Base-by-base conservation (phyloP, 2,888 invertebrate species). In the Nephrocerus scutellatus region DNA sequence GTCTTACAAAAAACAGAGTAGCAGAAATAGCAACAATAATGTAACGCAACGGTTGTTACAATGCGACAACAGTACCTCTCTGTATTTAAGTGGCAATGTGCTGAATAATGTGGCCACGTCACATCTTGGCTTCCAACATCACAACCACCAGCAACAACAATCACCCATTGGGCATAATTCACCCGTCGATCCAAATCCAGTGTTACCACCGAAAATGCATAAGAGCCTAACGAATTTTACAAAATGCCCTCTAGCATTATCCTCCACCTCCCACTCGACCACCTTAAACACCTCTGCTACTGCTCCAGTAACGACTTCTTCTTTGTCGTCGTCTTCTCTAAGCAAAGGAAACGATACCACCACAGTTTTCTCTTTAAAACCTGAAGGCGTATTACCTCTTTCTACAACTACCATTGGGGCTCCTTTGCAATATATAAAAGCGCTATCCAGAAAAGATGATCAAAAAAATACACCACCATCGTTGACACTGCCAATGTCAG, bases 181-280 rank as follows among this genome's bases (percentile, higher is more conserved):
- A n/a, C n/a, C 48, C 43, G 60, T 48, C 43, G 54, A 60, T 54
- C 56, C 61, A 35, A 60, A 62, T 53, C 63, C 63, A 46, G 61
- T 59, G 41, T 57, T 69, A 57, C 68, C 68, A 60, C 68, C 68
- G 54, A 69, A 69, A 62, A 59, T 69, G 51, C 64, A 68, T 51
- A 69, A 69, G 57, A 63, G 61, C 49, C 53, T 62, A 51, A 60
- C 61, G 53, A 64, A 65, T 62, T 63, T 65, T 51, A 64, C 65
- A 48, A 46, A 54, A 32, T 47, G 52, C 23, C 48, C 53, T 47
- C 31, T 46, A 32, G 34, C 46, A 46, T 29, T 15, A 35, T 13
- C 37, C 13, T 20, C 37, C 21, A 26, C 33, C 26, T 8, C 29
- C 20, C 9, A 25, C 23, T 18, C 34, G 12, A 32, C 22, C 13